These are phyloP conservation scores for Anaspis maculata DNA, from an alignment of 2,888 invertebrate genomes.

Conservation along the genomic window DNA sequence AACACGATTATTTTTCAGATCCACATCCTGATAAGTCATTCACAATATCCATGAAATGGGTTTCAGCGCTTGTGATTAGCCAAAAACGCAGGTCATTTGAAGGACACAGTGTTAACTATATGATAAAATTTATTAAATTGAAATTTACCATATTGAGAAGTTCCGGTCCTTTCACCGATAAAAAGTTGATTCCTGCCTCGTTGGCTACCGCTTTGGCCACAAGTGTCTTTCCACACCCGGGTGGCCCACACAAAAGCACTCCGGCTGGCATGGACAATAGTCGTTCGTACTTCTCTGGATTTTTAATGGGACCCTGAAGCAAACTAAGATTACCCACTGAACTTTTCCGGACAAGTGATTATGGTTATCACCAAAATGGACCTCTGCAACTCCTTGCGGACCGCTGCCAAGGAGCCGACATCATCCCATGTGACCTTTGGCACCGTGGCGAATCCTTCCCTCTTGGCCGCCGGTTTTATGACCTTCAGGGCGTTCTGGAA, in stretches of 20 bases:
- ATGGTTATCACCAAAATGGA: constrained; percentile 76
- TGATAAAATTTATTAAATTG: too few species aligned
- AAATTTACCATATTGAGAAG: constrained; percentile 94
- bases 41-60: too few species aligned
- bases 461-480: constrained; percentile 87
- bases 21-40: too few species aligned
- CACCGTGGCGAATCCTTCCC: constrained; percentile 96
- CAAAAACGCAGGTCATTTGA: too few species aligned
- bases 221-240: constrained; percentile 93
- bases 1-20: constrained; percentile 15
- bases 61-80: too few species aligned
- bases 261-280: constrained; percentile 81
- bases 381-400: constrained; percentile 83
- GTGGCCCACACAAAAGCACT: constrained; percentile 91
- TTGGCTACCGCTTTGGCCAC: constrained; percentile 97
- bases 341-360: constrained; percentile 5
- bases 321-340: constrained; percentile 15
- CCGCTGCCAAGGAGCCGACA: constrained; percentile 82
- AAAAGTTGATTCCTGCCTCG: constrained; percentile 97
- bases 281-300: constrained; percentile 68
- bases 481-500: constrained; percentile 69
- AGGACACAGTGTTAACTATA: too few species aligned
- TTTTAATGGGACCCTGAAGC: constrained; percentile 85
- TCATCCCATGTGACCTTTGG: constrained; percentile 97
- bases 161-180: constrained; percentile 98